Evolutionary conservation across 2,888 invertebrate species (phyloP), one percentile per base, ranked within the genome.

Genomic region (Mimas tiliae): DNA sequence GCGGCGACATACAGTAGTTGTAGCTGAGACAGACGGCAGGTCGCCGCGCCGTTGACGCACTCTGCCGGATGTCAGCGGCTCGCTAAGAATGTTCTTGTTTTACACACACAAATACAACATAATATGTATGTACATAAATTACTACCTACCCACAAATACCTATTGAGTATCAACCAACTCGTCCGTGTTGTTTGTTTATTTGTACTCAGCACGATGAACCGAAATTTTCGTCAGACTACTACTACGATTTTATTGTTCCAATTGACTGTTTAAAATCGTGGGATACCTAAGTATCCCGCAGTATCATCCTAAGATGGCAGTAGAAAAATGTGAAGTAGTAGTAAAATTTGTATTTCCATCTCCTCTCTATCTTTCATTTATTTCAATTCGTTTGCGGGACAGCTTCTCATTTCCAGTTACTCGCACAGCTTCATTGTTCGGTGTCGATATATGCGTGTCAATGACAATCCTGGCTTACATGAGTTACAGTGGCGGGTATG

Each of bases 41-140:
- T 65, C 65, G 65, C 65, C 65, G 65, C 65, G 65, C 65, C 65
- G 65, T 58, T 65, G 55, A 62, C 65, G 65, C 48, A 65, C 45
- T n/a, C 11, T 65, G 50, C 65, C 65, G 65, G 65, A 65, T 65
- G 65, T 65, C 65, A 58, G 58, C 58, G 58, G 58, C 58, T 42
- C 42, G 58, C 58, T 58, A 58, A 58, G 58, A 58, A 58, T 58
- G 58, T 42, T 42, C 55, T 55, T 55, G 42, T 58, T 38, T 38
- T 38, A 42, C 12, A 58, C 58, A 42, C 19, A 58, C 58, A 21
- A 14, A 53, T 6, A 38, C 19, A 38, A 63, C 48, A 62, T 42
- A 11, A 58, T 16, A 42, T 12, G 38, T 11, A 12, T 38, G 16
- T 38, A 62, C 34, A 62, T 16, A 55, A 19, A 50, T 50, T 50